Percentiles rank a stretch among this genome's conserved stretches.
Conservation (phyloP, 2,888 invertebrate species). For the Sinhomidia bicolor region DNA sequence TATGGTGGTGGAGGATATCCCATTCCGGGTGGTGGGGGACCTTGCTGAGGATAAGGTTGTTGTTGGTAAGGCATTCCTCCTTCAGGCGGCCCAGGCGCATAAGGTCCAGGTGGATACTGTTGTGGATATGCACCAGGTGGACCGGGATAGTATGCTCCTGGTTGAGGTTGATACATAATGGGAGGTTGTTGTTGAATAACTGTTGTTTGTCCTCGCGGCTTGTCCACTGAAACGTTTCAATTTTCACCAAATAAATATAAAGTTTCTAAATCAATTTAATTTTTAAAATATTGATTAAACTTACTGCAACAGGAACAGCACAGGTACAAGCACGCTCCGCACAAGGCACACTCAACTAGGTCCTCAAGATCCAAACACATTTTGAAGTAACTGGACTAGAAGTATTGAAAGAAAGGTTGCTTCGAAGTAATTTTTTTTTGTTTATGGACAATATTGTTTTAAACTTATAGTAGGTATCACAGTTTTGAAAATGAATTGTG, state of each 20-base stretch:
- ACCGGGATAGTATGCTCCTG: conserved; percentile 69
- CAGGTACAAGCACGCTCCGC: conserved; percentile 76
- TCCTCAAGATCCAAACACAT: conserved; percentile 79
- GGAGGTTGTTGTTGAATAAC: conserved; percentile 73
- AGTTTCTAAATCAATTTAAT: neutral
- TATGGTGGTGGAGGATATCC: conserved; percentile 62
- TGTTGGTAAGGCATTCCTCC: conserved; percentile 24
- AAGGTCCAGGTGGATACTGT: conserved; percentile 39
- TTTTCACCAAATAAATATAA: no score
- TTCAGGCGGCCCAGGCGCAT: conserved; percentile 31
- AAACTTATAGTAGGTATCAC: neutral
- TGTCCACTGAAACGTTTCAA: conserved; percentile 62
- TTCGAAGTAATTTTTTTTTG: neutral
- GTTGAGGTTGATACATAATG: conserved; percentile 73
- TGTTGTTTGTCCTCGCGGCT: conserved; percentile 67
- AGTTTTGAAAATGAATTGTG: neutral
- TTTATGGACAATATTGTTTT: neutral
- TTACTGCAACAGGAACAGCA: conserved; percentile 77
- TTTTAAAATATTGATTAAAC: conserved; percentile 21
- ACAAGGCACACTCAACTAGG: conserved; percentile 78
- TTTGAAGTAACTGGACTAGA: conserved; percentile 46
- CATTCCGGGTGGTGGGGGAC: conserved; percentile 50
- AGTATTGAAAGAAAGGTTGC: neutral
- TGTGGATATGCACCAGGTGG: conserved; percentile 59
- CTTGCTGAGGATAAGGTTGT: conserved; percentile 49